A percentile compares a stretch with the other conserved stretches of the same genome.
Evolutionary conservation across 2,113 vertebrate genomes (phyloP).

Genomic region (Podiceps cristatus): DNA sequence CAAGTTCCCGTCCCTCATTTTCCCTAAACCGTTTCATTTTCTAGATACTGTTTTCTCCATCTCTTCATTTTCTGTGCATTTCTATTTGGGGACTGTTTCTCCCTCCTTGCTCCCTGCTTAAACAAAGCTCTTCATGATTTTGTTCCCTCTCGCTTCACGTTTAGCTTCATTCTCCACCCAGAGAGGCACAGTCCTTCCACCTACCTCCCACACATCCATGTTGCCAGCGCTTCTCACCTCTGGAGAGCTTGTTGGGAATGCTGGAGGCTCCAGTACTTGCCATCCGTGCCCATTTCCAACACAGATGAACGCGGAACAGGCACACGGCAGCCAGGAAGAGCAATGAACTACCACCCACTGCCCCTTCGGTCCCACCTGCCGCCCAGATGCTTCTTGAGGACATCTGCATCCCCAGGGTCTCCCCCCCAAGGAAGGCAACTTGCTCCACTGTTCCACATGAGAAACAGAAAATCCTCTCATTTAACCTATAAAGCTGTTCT

Average conservation of each 20-base stretch:
- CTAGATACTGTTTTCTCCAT: background rate
- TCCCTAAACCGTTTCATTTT: background rate
- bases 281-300: background rate
- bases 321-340: rapidly evolving
- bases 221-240: background rate
- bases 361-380: background rate
- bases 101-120: background rate
- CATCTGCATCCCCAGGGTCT: background rate
- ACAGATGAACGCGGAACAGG: rapidly evolving
- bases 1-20: background rate
- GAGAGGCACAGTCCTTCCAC: constrained; percentile 35
- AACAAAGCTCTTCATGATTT: background rate
- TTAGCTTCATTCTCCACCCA: constrained; percentile 5
- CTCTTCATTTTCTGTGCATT: background rate
- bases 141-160: rapidly evolving
- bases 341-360: background rate
- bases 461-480: background rate
- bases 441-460: background rate
- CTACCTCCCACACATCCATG: background rate
- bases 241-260: background rate
- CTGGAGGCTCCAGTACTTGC: background rate
- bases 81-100: background rate
- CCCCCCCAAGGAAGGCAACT: background rate
- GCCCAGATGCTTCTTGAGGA: background rate
- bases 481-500: background rate